These are phyloP conservation scores for Escarpia spicata DNA, from an alignment of 2,888 invertebrate genomes.

Conservation along the genomic window DNA sequence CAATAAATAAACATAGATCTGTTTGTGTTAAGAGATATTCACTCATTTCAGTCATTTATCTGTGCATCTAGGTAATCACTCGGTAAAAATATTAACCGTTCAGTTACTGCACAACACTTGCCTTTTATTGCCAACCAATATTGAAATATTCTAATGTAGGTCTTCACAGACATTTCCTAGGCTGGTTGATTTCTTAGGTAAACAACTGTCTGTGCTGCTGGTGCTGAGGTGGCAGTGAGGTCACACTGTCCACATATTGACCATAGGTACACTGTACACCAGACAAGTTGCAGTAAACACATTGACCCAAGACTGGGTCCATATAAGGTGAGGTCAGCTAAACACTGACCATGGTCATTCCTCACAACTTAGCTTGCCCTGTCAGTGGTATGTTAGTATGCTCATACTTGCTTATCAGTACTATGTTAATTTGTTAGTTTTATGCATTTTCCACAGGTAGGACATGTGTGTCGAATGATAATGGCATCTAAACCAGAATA, in stretches of 20 bases:
- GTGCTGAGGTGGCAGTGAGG: neutral
- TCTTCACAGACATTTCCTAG: neutral
- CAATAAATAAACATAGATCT: too few species aligned
- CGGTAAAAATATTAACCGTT: neutral
- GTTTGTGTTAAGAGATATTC: too few species aligned
- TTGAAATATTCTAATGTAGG: too few species aligned
- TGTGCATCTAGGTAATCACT: neutral
- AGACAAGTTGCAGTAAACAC: neutral
- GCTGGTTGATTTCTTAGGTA: neutral
- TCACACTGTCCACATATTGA: neutral
- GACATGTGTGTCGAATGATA: neutral
- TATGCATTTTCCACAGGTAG: neutral
- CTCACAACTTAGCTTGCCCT: neutral
- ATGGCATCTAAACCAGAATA: neutral
- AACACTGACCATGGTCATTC: neutral
- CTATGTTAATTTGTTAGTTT: neutral
- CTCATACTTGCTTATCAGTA: neutral
- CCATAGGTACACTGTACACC: neutral
- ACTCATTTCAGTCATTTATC: neutral
- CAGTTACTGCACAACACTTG: neutral
- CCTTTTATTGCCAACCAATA: neutral
- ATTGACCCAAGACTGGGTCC: neutral
- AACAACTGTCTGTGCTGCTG: neutral
- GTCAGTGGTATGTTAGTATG: conserved; percentile 6
- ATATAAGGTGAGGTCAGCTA: neutral